Base-by-base conservation (phyloP, 2,888 invertebrate species). In the Mystacides longicornis region DNA sequence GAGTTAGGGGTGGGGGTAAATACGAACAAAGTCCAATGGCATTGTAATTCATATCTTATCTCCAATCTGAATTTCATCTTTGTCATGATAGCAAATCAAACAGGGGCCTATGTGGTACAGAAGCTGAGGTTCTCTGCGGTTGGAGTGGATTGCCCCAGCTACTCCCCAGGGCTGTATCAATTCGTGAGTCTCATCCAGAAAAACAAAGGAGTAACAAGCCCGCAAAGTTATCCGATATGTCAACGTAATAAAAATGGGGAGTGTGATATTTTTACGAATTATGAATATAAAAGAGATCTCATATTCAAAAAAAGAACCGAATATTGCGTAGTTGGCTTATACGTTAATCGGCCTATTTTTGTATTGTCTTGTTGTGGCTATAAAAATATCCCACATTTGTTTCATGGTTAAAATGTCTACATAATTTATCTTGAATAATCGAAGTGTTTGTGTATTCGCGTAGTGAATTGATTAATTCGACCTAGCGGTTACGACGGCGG, bases 241-340 rank as follows among this genome's bases (percentile, higher is more conserved):
- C 57, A 54, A 58, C 57, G 57, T 60, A 56, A 58, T 60, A 60
- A 56, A 58, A 58, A 49, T 56, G 45, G 47, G 49, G 54, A 56
- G 58, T 60, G 60, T 60, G 60, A 60, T 60, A 60, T 60, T 60
- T 58, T 60, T 60, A 60, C 60, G 60, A 60, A 60, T 60, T 60
- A 60, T 60, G 60, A 60, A 60, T 60, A 58, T 57, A 57, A 57
- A 57, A 54, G 57, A 57, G 57, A 37, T 45, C 37, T 52, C 56
- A 52, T 56, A 50, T 52, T 52, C 56, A 52, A 56, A 48, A 54
- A 48, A 47, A 23, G 23, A 37, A 43, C 51, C 56, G 21, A 31
- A 19, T 16, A n/a, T n/a, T n/a, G n/a, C n/a, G n/a, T n/a, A n/a
- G n/a, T n/a, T n/a, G n/a, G n/a, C n/a, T n/a, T n/a, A n/a, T n/a